Percentiles rank a stretch among this genome's conserved stretches.
Conservation (phyloP, 2,113 vertebrate species). For the Myodes glareolus region DNA sequence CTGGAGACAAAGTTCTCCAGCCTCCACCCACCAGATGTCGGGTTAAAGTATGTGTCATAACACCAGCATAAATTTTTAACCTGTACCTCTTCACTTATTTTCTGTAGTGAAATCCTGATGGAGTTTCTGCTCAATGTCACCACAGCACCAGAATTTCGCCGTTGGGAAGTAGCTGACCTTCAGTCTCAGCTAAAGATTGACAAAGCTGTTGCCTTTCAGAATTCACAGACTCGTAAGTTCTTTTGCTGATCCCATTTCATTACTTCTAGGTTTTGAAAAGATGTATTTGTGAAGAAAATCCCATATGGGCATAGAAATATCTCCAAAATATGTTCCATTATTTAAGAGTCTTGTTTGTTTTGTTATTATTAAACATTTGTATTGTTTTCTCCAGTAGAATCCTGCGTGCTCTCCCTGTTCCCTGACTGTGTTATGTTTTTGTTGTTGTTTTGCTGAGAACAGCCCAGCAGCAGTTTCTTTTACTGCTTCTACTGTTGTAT, state of each 20-base stretch:
- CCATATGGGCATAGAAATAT: neutral
- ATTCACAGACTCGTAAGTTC: constrained; percentile 90
- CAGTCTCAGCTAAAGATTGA: constrained; percentile 89
- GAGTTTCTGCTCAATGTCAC: constrained; percentile 99
- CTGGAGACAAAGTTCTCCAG: neutral
- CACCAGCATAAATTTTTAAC: neutral
- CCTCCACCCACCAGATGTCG: neutral
- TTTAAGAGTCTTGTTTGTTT: neutral
- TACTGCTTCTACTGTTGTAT: neutral
- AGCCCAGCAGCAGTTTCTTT: neutral
- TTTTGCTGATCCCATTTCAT: constrained; percentile 16
- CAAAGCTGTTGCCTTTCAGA: constrained; percentile 91
- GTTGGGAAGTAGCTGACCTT: constrained; percentile 94
- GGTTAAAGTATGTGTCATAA: neutral
- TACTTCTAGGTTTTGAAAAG: neutral
- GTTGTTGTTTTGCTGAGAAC: neutral
- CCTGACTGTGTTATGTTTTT: neutral
- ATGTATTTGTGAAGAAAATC: constrained; percentile 7
- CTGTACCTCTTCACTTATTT: neutral
- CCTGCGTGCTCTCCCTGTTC: neutral
- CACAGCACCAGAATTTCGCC: constrained; percentile 95
- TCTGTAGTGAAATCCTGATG: constrained; percentile 95
- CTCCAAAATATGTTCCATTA: neutral
- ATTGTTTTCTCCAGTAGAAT: constrained; percentile 13
- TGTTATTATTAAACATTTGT: constrained; percentile 16